Evolutionary conservation across 30 jellyfish, hydroid and myxozoan genomes (phyloP).

Genomic region (Rhopilema esculentum): DNA sequence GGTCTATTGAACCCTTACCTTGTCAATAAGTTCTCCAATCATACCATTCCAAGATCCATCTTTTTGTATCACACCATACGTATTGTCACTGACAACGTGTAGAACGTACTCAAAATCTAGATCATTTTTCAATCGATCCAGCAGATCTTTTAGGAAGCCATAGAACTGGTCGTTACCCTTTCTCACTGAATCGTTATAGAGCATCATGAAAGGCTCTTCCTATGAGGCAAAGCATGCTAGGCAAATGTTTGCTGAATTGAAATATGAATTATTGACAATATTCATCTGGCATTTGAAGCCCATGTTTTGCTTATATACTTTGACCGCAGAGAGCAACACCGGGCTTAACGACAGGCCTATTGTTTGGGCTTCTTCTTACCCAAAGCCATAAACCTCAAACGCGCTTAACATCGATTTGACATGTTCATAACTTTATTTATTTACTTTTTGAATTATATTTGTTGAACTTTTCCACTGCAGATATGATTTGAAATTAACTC

Average conservation of each 20-base stretch:
- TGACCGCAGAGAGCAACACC: no score
- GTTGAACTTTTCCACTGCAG: no score
- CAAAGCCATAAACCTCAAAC: no score
- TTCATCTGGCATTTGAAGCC: no score
- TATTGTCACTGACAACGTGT: slow-evolving; percentile 71
- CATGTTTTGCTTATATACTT: no score
- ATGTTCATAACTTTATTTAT: no score
- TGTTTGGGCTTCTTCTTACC: no score
- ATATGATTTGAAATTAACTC: no score
- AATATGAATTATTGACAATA: no score
- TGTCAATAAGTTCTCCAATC: slow-evolving; percentile 85
- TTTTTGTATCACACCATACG: slow-evolving; percentile 62
- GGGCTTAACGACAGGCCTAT: no score
- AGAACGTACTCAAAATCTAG: slow-evolving; percentile 74
- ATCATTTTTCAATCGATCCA: slow-evolving; percentile 67
- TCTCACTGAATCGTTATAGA: slow-evolving; percentile 39
- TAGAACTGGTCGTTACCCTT: slow-evolving; percentile 72
- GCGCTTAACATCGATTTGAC: no score
- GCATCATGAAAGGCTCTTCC: slow-evolving; percentile 87
- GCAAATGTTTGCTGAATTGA: background rate
- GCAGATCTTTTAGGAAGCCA: slow-evolving; percentile 79
- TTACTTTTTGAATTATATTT: no score
- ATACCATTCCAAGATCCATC: slow-evolving; percentile 95
- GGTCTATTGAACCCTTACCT: slow-evolving; percentile 68
- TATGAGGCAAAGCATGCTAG: slow-evolving; percentile 4